These are phyloP conservation scores for Pandemis cinnamomeana DNA, from an alignment of 2,888 invertebrate species.

Conservation along the genomic window DNA sequence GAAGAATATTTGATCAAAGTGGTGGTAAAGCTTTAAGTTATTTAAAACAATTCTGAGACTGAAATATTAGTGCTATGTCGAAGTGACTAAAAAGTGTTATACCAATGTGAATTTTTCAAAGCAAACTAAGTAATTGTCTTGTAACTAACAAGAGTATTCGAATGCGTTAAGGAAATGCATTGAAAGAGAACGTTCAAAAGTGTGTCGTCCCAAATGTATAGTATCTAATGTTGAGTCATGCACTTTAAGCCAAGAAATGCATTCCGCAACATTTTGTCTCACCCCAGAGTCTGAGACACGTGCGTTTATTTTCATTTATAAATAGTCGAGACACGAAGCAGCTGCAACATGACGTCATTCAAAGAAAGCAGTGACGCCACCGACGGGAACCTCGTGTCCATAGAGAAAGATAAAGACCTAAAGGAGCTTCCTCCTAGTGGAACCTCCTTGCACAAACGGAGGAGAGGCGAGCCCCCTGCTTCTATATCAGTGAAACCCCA, in stretches of 20 bases:
- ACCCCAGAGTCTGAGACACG: constrained; percentile 62
- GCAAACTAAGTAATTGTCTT: neutral
- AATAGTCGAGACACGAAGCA: constrained; percentile 67
- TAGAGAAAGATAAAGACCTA: constrained; percentile 58
- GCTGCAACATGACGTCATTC: constrained; percentile 69
- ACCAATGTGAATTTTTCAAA: neutral
- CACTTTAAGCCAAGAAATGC: constrained; percentile 56
- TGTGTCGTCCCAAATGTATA: neutral
- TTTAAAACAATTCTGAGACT: neutral
- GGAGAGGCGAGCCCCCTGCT: constrained; percentile 76
- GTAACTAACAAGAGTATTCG: neutral
- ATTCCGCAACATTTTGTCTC: constrained; percentile 69
- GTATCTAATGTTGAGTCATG: constrained; percentile 8
- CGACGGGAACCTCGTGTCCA: constrained; percentile 50
- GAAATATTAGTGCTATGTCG: neutral
- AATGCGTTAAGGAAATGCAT: neutral
- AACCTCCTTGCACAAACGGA: constrained; percentile 75
- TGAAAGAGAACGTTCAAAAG: neutral
- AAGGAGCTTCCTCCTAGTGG: constrained; percentile 74
- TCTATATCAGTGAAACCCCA: constrained; percentile 72
- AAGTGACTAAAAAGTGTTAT: constrained; percentile 14
- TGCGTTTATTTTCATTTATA: constrained; percentile 79
- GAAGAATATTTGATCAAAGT: neutral
- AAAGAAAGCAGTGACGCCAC: constrained; percentile 70
- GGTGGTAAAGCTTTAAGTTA: neutral